These are phyloP conservation scores for Odontamblyopus rebecca DNA, from an alignment of 2,797 vertebrate species.

Conservation along the genomic window DNA sequence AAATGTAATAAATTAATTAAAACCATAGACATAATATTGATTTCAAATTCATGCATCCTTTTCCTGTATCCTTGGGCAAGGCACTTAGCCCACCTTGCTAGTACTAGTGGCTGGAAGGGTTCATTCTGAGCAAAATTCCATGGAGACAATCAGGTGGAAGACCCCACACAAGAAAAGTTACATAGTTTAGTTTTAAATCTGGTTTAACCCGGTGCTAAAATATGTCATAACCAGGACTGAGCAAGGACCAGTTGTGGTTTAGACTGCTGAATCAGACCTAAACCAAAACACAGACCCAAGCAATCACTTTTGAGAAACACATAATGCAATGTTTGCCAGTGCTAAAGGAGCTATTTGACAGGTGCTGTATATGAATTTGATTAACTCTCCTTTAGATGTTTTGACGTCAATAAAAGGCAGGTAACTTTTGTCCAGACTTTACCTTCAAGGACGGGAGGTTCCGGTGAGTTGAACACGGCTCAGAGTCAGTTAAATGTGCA, in stretches of 20 bases:
- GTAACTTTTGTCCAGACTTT: constrained; percentile 1
- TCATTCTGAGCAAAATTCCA: too few species aligned
- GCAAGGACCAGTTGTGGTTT: not conserved
- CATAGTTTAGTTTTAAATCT: too few species aligned
- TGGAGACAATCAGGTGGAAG: too few species aligned
- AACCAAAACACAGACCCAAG: not conserved
- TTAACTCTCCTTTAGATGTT: constrained; percentile 23
- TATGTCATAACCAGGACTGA: not conserved
- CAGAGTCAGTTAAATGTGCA: constrained; percentile 8
- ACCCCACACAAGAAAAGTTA: too few species aligned
- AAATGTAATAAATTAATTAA: not conserved
- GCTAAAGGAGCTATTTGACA: constrained; percentile 19
- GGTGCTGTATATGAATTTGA: constrained; percentile 22
- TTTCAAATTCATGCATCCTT: not conserved
- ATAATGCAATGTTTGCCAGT: not conserved
- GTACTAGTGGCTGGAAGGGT: too few species aligned
- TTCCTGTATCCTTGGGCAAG: not conserved
- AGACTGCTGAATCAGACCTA: not conserved
- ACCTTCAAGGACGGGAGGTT: not conserved
- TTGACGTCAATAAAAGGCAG: constrained; percentile 33
- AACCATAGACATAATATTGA: too few species aligned
- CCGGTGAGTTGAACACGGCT: constrained; percentile 5
- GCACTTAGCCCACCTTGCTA: not conserved
- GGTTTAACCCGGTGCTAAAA: too few species aligned
- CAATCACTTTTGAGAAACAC: too few species aligned